These are phyloP conservation scores for Ammodytes dubius DNA, from an alignment of 2,113 vertebrate genomes.

Conservation along the genomic window DNA sequence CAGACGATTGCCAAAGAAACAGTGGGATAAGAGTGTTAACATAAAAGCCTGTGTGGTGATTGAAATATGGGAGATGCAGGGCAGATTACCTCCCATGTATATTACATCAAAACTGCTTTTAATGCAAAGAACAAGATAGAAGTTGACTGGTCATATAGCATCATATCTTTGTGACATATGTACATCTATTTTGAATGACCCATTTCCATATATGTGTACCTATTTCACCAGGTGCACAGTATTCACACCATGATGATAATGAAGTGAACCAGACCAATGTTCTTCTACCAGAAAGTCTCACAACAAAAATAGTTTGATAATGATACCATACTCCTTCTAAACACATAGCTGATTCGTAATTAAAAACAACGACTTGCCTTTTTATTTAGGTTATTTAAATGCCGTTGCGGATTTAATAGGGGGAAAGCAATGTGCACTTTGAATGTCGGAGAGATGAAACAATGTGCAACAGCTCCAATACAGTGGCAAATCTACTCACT, in stretches of 20 bases:
- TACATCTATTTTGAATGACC: not conserved
- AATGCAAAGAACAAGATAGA: not conserved
- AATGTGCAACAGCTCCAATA: constrained; percentile 39
- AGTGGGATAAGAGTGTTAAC: not conserved
- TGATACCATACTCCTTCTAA: not conserved
- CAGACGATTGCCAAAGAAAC: not conserved
- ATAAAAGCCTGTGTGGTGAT: not conserved
- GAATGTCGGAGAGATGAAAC: constrained; percentile 35
- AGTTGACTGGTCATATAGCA: too few relatives aligned
- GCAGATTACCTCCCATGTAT: constrained; percentile 15
- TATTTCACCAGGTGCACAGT: not conserved
- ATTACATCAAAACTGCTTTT: constrained; percentile 1
- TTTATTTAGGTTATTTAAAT: constrained; percentile 43
- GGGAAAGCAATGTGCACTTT: constrained; percentile 26
- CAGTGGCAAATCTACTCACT: constrained; percentile 34
- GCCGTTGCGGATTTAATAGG: constrained; percentile 58
- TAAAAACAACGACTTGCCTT: constrained; percentile 35
- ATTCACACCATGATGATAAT: constrained; percentile 1
- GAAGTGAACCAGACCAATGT: not conserved
- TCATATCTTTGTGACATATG: too few relatives aligned
- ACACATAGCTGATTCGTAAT: constrained; percentile 39
- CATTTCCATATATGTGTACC: constrained; percentile 10
- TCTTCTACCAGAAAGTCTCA: not conserved
- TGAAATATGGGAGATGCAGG: not conserved
- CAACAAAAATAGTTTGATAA: not conserved